A percentile compares a stretch with the other conserved stretches of the same genome.
Evolutionary conservation across 2,113 vertebrate species (phyloP).

Genomic region (Larimichthys crocea): DNA sequence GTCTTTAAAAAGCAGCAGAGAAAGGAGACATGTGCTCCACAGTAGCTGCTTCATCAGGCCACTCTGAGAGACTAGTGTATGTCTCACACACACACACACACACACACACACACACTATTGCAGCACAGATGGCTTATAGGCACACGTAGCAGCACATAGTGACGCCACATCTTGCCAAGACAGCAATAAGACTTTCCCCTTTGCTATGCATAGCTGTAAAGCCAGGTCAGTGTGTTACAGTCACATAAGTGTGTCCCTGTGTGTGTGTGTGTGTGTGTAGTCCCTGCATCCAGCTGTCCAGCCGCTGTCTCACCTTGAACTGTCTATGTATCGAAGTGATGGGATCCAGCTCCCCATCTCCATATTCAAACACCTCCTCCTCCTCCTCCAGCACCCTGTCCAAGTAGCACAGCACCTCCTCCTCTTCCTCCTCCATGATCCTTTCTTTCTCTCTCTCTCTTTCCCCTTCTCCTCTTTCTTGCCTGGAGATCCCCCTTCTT

Average conservation of each 20-base stretch:
- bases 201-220: slow-evolving; percentile 59
- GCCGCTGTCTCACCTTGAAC: slow-evolving; percentile 91
- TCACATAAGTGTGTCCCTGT: slow-evolving; percentile 1
- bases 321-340: slow-evolving; percentile 79
- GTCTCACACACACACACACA: slow-evolving; percentile 30
- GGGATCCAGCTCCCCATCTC: slow-evolving; percentile 89
- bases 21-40: slow-evolving; percentile 46
- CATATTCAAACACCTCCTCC: slow-evolving; percentile 86
- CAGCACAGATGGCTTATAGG: slow-evolving; percentile 52
- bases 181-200: slow-evolving; percentile 57
- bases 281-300: slow-evolving; percentile 61
- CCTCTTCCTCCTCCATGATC: slow-evolving; percentile 86
- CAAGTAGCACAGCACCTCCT: slow-evolving; percentile 93
- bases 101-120: slow-evolving; percentile 9
- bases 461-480: slow-evolving; percentile 48
- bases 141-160: slow-evolving; percentile 49
- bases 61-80: slow-evolving; percentile 30
- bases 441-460: slow-evolving; percentile 8
- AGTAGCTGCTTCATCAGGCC: slow-evolving; percentile 43
- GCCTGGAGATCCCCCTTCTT: slow-evolving; percentile 41
- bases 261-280: slow-evolving; percentile 14
- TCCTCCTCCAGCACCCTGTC: slow-evolving; percentile 94
- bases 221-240: slow-evolving; percentile 10
- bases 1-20: slow-evolving; percentile 27
- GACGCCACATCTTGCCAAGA: slow-evolving; percentile 43